These are phyloP conservation scores for Lasioglossum morio DNA, from an alignment of 2,888 invertebrate species.

Conservation along the genomic window DNA sequence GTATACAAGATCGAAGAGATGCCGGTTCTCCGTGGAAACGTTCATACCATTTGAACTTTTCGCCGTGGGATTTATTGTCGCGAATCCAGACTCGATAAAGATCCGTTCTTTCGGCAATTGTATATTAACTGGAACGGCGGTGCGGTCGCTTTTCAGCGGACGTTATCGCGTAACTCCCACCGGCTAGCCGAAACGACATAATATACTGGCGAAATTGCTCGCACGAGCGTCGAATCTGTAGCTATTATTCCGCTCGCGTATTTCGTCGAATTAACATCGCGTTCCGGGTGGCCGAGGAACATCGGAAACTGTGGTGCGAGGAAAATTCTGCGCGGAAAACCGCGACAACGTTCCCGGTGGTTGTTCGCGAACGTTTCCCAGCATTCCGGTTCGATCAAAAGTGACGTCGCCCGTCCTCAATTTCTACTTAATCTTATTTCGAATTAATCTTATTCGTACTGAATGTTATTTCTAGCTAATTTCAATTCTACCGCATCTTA, in stretches of 20 bases:
- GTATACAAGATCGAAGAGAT: not conserved
- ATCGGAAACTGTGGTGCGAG: not conserved
- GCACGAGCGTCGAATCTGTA: slow-evolving; percentile 1
- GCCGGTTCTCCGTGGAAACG: not conserved
- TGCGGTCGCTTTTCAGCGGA: not conserved
- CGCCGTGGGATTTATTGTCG: slow-evolving; percentile 23
- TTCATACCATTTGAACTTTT: not conserved
- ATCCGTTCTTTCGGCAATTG: not conserved
- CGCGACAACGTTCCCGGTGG: not conserved
- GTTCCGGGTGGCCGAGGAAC: slow-evolving; percentile 1
- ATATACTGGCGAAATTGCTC: slow-evolving; percentile 18
- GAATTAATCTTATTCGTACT: not conserved
- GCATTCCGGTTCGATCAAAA: not conserved
- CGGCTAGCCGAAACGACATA: slow-evolving; percentile 22
- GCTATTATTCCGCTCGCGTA: slow-evolving; percentile 23
- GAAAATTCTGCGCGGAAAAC: not conserved
- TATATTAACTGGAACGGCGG: slow-evolving; percentile 18
- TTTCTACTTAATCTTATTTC: not conserved
- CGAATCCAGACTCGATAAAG: not conserved
- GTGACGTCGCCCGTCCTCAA: not conserved
- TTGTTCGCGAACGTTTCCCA: not conserved
- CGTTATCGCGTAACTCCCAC: slow-evolving; percentile 22
- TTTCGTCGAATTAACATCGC: not conserved
- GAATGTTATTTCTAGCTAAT: too few species aligned
- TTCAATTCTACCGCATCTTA: too few species aligned